phyloP scores from a whole-genome alignment of 2,113 vertebrate genomes.

The Nannospalax galili region DNA sequence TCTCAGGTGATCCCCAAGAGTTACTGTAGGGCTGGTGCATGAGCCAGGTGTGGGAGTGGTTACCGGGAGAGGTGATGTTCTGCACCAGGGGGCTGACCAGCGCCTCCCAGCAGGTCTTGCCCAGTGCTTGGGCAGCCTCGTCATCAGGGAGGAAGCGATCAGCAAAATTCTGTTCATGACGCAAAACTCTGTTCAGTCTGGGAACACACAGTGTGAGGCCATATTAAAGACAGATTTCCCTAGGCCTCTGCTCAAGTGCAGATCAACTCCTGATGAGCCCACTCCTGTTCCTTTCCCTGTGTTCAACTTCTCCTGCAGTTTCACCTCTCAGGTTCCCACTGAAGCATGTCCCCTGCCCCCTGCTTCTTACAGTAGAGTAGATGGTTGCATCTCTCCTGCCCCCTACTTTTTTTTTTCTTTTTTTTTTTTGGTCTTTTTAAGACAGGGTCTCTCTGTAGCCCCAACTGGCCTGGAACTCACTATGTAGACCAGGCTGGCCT shows the following conservation, averaged over 20 bases:
- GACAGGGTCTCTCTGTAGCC: no score
- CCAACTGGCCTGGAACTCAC: no score
- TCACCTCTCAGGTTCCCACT: background rate
- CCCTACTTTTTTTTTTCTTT: no score
- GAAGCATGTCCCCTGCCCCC: background rate
- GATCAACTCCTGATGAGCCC: background rate
- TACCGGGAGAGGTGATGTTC: constrained; percentile 93
- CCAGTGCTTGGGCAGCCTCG: constrained; percentile 92
- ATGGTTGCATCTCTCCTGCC: no score
- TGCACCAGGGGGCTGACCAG: constrained; percentile 93
- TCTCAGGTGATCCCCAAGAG: background rate
- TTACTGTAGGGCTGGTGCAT: background rate
- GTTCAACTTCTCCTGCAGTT: background rate
- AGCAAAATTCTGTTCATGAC: constrained; percentile 94
- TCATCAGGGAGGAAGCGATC: constrained; percentile 93
- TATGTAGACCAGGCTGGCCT: no score
- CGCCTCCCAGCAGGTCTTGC: constrained; percentile 96
- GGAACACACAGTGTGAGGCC: background rate
- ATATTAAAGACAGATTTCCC: background rate
- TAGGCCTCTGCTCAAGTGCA: background rate
- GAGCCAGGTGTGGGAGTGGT: background rate
- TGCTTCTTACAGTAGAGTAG: background rate
- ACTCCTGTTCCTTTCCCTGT: rapidly evolving
- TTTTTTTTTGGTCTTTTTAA: no score
- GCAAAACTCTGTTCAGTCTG: constrained; percentile 93